These are phyloP conservation scores for Xiphorhynchus erythropygius DNA, from an alignment of 2,797 vertebrate genomes.

Conservation along the genomic window DNA sequence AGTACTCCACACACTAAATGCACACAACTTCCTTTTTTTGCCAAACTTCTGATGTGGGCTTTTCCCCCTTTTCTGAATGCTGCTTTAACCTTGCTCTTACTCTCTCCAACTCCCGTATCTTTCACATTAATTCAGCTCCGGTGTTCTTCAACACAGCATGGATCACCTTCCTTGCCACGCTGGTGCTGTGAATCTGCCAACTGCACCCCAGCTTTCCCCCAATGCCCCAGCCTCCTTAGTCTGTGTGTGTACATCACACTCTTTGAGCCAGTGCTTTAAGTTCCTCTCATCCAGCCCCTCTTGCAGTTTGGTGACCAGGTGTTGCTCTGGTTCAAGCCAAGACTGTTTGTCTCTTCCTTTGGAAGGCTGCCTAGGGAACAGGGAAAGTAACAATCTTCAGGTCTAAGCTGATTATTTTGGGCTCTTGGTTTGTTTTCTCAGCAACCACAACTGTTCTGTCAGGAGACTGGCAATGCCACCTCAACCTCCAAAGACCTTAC, in stretches of 20 bases:
- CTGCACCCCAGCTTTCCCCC: not conserved
- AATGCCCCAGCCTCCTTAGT: not conserved
- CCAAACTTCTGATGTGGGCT: not conserved
- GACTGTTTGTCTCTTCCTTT: not conserved
- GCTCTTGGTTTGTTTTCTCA: not conserved
- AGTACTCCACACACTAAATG: accelerated
- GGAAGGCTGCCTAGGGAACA: not conserved
- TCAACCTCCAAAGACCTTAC: not conserved
- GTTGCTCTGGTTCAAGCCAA: not conserved
- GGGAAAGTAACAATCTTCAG: not conserved
- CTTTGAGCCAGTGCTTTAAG: not conserved
- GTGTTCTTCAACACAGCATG: not conserved
- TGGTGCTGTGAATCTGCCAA: not conserved
- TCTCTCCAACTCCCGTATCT: not conserved
- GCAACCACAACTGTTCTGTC: not conserved
- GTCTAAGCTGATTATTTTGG: not conserved
- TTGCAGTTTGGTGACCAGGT: not conserved
- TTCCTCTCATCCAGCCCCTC: not conserved
- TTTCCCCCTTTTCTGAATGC: accelerated
- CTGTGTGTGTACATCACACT: not conserved
- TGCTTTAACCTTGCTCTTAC: not conserved
- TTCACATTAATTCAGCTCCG: not conserved
- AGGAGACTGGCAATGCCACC: not conserved
- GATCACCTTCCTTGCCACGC: not conserved
- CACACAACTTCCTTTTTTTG: not conserved